Evolutionary conservation across 1,140 invertebrate genomes (phyloP), one percentile per base, ranked within the genome.

Genomic region (Ceratosolen fusciceps): DNA sequence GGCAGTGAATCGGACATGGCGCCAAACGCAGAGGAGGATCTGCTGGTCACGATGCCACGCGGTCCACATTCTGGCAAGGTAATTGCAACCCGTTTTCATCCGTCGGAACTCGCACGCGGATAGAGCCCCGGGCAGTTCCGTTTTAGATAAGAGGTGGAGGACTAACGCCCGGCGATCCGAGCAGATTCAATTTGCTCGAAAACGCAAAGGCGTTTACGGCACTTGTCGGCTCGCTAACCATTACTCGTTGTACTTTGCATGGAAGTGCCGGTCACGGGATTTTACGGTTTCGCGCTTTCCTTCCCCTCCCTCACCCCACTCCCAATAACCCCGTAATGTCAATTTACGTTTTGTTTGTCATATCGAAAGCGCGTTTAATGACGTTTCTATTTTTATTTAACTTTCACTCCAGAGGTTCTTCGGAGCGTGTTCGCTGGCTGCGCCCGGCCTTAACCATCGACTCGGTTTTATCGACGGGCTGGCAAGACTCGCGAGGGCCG

Each of bases 1-100:
- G 83, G 0, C 85, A 90, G 89, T 77, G 87, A 89, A 82, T 89
- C 87, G 80, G 89, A 90, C 81, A 91, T 90, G 89, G 88, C 90
- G 77, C 90, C 90, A 19, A 91, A 91, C 79, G 89, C 88, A 62
- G 90, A 91, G 84, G 89, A 91, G 80, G 90, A 91, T 77, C 84
- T 90, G 80, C 83, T 90, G 68, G 86, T 88, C 9, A 86, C 89
- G 52, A 87, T 89, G 75, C 86, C 89, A n/a, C 86, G 89, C 19
- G 62, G 72, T 39, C 84, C 86, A 21, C 88, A 90, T 80, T 83
- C 86, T 77, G 86, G 88, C 86, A 91, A 90, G 84, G 89, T 90
- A 77, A 84, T 54, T 39, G 29, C 21, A 47, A 54, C 24, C 37
- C 54, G 47, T 81, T 49, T 70, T 58, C 77, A 19, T 9, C 68